A percentile compares a stretch with the other conserved stretches of the same genome.
Conservation (phyloP, 2,113 vertebrate genomes). For the Pagrus major region DNA sequence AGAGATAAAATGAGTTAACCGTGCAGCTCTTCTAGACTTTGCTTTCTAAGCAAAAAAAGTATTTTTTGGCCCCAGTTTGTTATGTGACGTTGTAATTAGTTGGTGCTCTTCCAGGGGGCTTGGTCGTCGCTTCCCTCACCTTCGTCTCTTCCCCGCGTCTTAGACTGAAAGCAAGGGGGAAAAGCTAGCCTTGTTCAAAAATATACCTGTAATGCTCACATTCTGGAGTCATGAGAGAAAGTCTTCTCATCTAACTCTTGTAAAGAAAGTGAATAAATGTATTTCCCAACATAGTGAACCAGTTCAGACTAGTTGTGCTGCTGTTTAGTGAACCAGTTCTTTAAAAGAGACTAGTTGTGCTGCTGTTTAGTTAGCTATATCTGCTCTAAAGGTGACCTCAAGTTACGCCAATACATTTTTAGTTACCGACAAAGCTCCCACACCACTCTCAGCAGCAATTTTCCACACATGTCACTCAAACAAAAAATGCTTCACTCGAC, state of each 20-base stretch:
- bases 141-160: no score
- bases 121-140: no score
- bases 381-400: background rate
- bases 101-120: no score
- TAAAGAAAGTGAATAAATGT: background rate
- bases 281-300: background rate
- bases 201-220: background rate
- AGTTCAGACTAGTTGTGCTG: background rate
- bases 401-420: no score
- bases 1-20: no score
- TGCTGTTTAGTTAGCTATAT: background rate
- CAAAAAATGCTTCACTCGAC: background rate
- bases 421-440: background rate
- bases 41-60: no score
- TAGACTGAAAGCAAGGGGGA: background rate
- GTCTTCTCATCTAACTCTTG: background rate
- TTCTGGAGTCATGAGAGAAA: background rate
- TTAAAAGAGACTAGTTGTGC: background rate
- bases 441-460: no score
- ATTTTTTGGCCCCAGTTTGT: no score
- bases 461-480: conserved; percentile 13
- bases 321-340: background rate
- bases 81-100: no score
- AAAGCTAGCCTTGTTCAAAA: background rate
- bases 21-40: no score